A percentile compares a stretch with the other conserved stretches of the same genome.
Conservation (phyloP, 1,140 invertebrate species). For the Octopus bimaculoides region DNA sequence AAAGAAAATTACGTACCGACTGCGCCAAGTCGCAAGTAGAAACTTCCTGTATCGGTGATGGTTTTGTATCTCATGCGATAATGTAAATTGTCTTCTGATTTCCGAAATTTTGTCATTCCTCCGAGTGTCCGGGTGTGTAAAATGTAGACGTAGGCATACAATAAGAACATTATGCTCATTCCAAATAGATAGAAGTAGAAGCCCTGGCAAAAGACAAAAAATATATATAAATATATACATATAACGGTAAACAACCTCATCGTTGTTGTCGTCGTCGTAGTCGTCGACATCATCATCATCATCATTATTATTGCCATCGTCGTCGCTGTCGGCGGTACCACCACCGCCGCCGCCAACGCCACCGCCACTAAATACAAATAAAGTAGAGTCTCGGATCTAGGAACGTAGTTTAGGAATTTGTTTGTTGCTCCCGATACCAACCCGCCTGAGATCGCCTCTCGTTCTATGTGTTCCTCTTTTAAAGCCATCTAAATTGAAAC, state of each 20-base stretch:
- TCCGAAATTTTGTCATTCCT: slow-evolving; percentile 16
- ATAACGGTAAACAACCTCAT: too few species aligned
- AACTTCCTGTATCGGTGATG: slow-evolving; percentile 69
- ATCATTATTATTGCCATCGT: too few species aligned
- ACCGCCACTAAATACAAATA: too few species aligned
- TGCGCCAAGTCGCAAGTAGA: slow-evolving; percentile 92
- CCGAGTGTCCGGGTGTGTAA: slow-evolving; percentile 56
- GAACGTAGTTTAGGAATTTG: too few species aligned
- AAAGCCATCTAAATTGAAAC: too few species aligned
- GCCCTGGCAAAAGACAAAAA: slow-evolving; percentile 63
- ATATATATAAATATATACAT: neutral
- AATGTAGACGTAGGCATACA: slow-evolving; percentile 95
- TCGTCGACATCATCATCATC: too few species aligned
- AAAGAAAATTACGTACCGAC: slow-evolving; percentile 74
- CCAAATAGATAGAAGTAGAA: slow-evolving; percentile 97
- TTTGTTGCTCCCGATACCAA: too few species aligned
- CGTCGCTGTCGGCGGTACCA: neutral
- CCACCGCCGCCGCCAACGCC: neutral
- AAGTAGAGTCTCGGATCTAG: too few species aligned
- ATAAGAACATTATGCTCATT: slow-evolving; percentile 88
- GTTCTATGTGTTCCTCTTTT: too few species aligned
- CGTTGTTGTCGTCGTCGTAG: too few species aligned
- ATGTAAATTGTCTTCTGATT: neutral
- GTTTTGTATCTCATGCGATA: slow-evolving; percentile 10
- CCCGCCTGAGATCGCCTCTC: too few species aligned